Base-by-base conservation (phyloP, 2,113 vertebrate species). In the Lanius collurio region DNA sequence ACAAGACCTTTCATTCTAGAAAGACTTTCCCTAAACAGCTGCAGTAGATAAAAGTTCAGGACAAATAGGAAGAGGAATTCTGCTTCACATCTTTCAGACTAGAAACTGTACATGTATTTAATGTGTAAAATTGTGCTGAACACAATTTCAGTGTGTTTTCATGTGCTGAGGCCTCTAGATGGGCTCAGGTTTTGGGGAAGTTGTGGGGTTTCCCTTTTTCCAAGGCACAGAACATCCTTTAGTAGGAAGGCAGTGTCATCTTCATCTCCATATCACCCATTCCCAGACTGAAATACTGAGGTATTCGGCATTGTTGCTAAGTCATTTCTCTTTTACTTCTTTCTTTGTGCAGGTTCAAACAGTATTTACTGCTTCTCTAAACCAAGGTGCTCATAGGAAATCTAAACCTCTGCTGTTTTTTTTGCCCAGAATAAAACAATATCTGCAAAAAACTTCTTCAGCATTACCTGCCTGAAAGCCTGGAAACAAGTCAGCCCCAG, bases 351-450 rank as follows among this genome's bases (percentile, higher is more conserved):
- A 30, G 20, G 44, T 62, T 90, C 67, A 80, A 67, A 16, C 26
- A 65, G 24, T 74, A 64, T 89, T 93, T 94, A 33, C 56, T 74
- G 55, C 47, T 63, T 87, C 64, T 89, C 55, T 81, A 56, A 94
- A 81, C 67, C 35, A 59, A 55, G 23, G 27, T 92, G 35, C 59
- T 80, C 75, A 41, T 28, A 83, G 79, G 42, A 69, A 88, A 80
- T 60, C 76, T 83, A 81, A 94, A 83, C 41, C 76, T 83, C 44
- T 78, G 55, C 79, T 74, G 11, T 27, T 20, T 83, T 94, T 90
- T 89, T 73, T 90, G 30, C 89, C 81, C 86, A 92, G 53, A 70
- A 49, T 89, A 46, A 82, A 89, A 81, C 81, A 84, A 7, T 91
- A 75, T 75, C 77, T 14, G 5, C 44, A 84, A 49, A 65, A 89